Base-by-base conservation (phyloP, 2,797 vertebrate genomes). In the Coendou prehensilis region DNA sequence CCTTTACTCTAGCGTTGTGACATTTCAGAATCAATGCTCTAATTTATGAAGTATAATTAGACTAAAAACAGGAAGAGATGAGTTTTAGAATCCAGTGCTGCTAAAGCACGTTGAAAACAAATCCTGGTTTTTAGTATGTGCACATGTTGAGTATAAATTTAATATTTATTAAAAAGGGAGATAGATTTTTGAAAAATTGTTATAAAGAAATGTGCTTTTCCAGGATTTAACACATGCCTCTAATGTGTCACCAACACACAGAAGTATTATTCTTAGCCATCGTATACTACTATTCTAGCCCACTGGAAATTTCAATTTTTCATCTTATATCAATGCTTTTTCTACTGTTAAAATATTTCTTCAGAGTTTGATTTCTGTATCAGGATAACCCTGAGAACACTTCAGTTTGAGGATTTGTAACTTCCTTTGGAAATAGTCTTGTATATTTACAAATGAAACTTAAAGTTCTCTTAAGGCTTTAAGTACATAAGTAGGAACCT, bases 181-280 rank as follows among this genome's bases (percentile, higher is more conserved):
- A 86, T 85, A 94, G 93, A 92, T 96, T 97, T 91, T 67, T 52
- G 92, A 47, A 80, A 92, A 87, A 22, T 1, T 78, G 54, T 96
- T 92, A 80, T 91, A 84, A 97, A 97, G 95, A 98, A 98, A 98
- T 45, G 98, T 98, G 98, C 98, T 98, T 98, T 99, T 97, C 80
- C 94, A 78, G 64, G 64, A 96, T 94, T 96, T 92, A 97, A 75
- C 79, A 89, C 2, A 71, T 83, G 89, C 6, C 93, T 97, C 89
- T 33, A 87, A 87, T 95, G 90, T 76, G 63, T 97, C 81, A 91
- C 1, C 50, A 47, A 95, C 82, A 59, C 91, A 78, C 96, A 91
- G 93, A 97, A 95, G 63, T 95, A 61, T 88, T 97, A 94, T 96
- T 98, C 95, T 96, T 97, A 97, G 95, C 67, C 88, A 96, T 96